Conservation (phyloP, 2,113 vertebrate species). For the Eulemur rufifrons region DNA sequence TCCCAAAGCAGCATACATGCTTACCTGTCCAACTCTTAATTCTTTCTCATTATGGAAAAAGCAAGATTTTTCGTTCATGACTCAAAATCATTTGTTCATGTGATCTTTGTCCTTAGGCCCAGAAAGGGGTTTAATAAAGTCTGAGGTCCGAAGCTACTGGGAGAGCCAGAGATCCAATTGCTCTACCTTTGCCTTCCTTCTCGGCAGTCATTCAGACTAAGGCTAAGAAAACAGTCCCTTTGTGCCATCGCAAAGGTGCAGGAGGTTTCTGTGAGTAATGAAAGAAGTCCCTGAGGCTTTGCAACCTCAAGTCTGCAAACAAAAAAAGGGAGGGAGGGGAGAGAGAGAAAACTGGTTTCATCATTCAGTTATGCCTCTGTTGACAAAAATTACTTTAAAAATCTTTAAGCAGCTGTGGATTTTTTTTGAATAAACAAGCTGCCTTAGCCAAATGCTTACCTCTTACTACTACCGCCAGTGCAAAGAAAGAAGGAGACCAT, state of each 20-base stretch:
- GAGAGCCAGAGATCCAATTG: neutral
- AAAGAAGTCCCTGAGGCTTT: constrained; percentile 41
- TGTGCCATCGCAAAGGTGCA: constrained; percentile 54
- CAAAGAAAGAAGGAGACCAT: neutral
- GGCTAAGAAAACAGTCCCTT: constrained; percentile 57
- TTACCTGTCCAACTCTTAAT: constrained; percentile 65
- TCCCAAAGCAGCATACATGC: neutral
- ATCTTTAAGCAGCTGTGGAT: constrained; percentile 8
- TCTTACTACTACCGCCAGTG: neutral
- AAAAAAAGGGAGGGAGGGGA: neutral
- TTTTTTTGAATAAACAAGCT: neutral
- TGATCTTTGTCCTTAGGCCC: constrained; percentile 11
- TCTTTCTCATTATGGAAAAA: constrained; percentile 36
- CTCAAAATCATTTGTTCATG: constrained; percentile 45
- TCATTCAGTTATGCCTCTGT: neutral
- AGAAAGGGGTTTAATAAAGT: neutral
- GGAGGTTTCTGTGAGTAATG: neutral
- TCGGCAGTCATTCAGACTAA: neutral
- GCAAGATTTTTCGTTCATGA: constrained; percentile 65
- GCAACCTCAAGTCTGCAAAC: constrained; percentile 30
- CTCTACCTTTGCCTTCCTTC: neutral
- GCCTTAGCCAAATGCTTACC: neutral
- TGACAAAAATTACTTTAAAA: neutral
- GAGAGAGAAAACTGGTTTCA: neutral
- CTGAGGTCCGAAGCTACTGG: neutral